These are phyloP conservation scores for Syrrhaptes paradoxus DNA, from an alignment of 2,113 vertebrate species.

Conservation along the genomic window DNA sequence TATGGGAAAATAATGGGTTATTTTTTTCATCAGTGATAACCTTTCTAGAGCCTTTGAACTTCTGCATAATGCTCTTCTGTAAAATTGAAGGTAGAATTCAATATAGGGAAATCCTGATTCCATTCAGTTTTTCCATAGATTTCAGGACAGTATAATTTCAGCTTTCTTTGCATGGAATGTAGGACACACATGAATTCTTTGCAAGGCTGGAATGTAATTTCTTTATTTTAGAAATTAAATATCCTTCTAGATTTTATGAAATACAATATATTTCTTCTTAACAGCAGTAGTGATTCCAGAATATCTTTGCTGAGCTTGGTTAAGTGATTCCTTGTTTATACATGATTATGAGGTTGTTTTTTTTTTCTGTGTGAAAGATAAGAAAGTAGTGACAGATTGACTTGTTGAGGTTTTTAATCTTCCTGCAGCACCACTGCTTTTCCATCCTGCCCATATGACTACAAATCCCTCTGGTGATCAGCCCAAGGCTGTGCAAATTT, in stretches of 20 bases:
- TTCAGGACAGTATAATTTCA: not conserved
- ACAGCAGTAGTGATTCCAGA: not conserved
- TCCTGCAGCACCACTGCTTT: not conserved
- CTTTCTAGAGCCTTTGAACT: not conserved
- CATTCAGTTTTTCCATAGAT: not conserved
- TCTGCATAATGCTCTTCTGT: not conserved
- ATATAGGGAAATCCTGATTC: not conserved
- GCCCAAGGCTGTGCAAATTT: conserved; percentile 5
- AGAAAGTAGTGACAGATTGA: not conserved
- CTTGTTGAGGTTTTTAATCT: not conserved
- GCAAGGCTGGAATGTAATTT: not conserved
- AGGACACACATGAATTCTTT: not conserved
- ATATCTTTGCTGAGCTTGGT: not conserved
- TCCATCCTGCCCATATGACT: not conserved
- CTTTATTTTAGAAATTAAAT: not conserved
- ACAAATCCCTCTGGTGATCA: not conserved
- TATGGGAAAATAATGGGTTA: not conserved
- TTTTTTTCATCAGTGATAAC: not conserved
- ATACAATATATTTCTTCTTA: not conserved
- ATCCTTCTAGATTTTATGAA: not conserved
- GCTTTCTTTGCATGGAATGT: not conserved
- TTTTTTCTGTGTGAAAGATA: not conserved
- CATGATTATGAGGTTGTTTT: not conserved
- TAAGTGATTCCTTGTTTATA: not conserved
- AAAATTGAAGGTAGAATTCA: not conserved